Conservation (phyloP, 2,113 vertebrate species). For the Podarcis cretensis region DNA sequence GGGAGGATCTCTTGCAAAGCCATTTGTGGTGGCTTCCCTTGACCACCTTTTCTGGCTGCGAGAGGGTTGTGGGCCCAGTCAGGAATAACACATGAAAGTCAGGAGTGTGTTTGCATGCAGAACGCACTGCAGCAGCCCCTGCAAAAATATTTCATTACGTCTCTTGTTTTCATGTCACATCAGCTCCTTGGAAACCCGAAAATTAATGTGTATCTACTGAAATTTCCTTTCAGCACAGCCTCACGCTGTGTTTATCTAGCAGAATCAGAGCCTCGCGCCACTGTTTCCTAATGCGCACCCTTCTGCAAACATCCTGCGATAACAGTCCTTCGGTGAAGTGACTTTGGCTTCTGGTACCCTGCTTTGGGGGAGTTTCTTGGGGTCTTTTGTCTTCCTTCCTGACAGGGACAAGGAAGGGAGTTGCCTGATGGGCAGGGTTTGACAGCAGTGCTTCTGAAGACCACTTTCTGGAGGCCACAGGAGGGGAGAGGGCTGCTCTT, state of each 20-base stretch:
- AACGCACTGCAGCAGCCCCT: not conserved
- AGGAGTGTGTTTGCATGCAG: accelerated
- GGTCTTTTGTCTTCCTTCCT: not conserved
- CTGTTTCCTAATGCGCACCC: not conserved
- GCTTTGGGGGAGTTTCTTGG: not conserved
- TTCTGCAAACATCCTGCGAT: not conserved
- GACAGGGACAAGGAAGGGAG: not conserved
- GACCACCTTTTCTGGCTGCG: slow-evolving; percentile 11
- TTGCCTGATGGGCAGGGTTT: too few species aligned
- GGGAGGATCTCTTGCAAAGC: accelerated
- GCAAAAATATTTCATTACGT: slow-evolving; percentile 29
- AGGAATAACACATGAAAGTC: not conserved
- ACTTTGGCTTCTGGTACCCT: too few species aligned
- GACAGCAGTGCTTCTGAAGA: too few species aligned
- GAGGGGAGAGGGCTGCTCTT: too few species aligned
- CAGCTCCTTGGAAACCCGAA: slow-evolving; percentile 42
- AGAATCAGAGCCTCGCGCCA: not conserved
- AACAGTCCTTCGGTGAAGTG: not conserved
- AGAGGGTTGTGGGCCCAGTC: not conserved
- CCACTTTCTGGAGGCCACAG: too few species aligned
- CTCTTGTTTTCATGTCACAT: slow-evolving; percentile 55
- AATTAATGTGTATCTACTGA: slow-evolving; percentile 37
- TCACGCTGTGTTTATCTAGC: slow-evolving; percentile 1
- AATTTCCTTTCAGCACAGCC: slow-evolving; percentile 47
- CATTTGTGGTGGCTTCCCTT: slow-evolving; percentile 13